Evolutionary conservation across 2,888 invertebrate species (phyloP), one percentile per base, ranked within the genome.

Genomic region (Sphaerophoria rueppellii): DNA sequence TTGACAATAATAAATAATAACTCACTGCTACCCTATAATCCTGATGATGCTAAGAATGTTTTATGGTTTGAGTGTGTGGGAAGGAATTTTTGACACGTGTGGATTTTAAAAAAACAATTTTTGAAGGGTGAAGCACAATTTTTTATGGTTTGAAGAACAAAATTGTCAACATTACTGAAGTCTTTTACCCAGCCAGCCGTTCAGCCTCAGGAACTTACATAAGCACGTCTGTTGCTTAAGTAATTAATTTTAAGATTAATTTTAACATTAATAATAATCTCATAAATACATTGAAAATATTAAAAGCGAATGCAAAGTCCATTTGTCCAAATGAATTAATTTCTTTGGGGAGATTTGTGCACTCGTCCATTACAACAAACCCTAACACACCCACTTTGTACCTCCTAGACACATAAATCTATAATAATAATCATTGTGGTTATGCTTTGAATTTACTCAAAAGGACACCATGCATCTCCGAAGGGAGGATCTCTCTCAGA

Each of bases 301-400:
- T 24, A 24, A n/a, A n/a, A n/a, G n/a, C 24, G 9, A 43, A 9
- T 9, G 12, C 61, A 71, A 69, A 73, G 14, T 74, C n/a, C 55
- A 57, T 61, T 61, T 9, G 37, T 55, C 16, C n/a, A 67, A 55
- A 61, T 67, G 35, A 79, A 71, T 75, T 72, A 72, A 69, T 79
- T 78, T 82, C 46, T 65, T 48, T 46, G 0, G 24, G 24, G 16
- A 24, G 55, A 70, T 63, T 70, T 40, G 32, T 37, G 32, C 12
- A 67, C 32, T 52, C 32, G 1, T 24, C 40, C 24, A 67, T 63
- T 54, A 24, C 24, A 24, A 24, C 2, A 24, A 24, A 24, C 24
- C 7, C 4, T n/a, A n/a, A 35, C 6, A n/a, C 43, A 24, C 37
- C 6, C n/a, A 54, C 32, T 11, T 37, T 32, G 6, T 2, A 2